Base-by-base conservation (phyloP, 2,113 vertebrate genomes). In the Osmerus eperlanus region DNA sequence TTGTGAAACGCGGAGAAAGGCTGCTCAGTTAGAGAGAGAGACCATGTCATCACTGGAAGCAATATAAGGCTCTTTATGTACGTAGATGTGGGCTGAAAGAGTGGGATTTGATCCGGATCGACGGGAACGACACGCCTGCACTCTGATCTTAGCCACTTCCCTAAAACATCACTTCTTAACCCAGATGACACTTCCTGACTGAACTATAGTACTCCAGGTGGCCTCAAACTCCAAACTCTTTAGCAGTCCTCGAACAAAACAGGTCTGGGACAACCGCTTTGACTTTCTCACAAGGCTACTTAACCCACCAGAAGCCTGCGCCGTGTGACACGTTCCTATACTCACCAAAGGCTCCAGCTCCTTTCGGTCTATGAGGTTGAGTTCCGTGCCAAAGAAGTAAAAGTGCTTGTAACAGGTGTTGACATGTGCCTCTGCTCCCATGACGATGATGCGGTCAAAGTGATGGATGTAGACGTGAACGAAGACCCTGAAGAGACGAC, bases 371-470 rank as follows among this genome's bases (percentile, higher is more conserved):
- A 96, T 92, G 82, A 96, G 93, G 82, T 92, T 93, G 76, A 95
- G 88, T 75, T 96, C 94, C 3, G 93, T 95, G 83, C 93, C 91
- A 16, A 95, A 96, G 87, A 93, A 95, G 85, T 95, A 96, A 84
- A 96, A 96, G 84, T 96, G 94, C 78, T 96, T 95, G 90, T 95
- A 95, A 83, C 94, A 96, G 77, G 94, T 96, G 85, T 96, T 95
- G 83, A 96, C 90, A 0, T 96, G 94, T 15, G 93, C 94, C 80
- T 95, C 94, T 0, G 94, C 94, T 0, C 94, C 93, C 93, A 95
- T 94, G 63, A 92, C 80, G 28, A 93, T 91, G 79, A 96, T 94
- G 0, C 93, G 92, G 85, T 95, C 94, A 0, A 96, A 96, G 71
- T 96, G 94, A 85, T 95, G 94, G 73, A 96, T 95, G 81, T 96